Percentiles rank a stretch among this genome's conserved stretches.
Conservation (phyloP, 2,113 vertebrate species). For the Falco punctatus region DNA sequence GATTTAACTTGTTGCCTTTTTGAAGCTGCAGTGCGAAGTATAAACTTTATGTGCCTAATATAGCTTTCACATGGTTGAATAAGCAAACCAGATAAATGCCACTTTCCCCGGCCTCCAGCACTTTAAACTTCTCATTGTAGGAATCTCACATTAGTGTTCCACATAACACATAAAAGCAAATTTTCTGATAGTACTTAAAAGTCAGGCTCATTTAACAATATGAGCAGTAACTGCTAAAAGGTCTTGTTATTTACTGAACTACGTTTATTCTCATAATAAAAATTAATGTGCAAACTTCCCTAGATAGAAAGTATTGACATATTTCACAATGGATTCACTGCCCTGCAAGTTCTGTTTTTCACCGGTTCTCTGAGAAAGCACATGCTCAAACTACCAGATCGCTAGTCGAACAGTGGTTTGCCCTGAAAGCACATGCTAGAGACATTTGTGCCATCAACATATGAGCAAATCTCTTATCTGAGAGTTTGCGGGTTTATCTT, state of each 20-base stretch:
- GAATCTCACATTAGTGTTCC: not conserved
- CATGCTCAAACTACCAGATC: fast-evolving
- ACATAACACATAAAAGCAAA: not conserved
- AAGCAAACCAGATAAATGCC: conserved; percentile 29
- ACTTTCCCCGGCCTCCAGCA: conserved; percentile 5
- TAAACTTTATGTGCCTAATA: conserved; percentile 33
- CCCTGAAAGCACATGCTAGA: not conserved
- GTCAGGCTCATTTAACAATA: not conserved
- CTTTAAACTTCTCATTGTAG: not conserved
- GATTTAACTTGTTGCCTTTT: conserved; percentile 40
- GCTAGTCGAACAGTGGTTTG: not conserved
- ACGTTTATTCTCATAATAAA: not conserved
- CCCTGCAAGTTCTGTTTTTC: not conserved
- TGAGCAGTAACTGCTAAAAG: not conserved
- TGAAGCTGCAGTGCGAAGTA: not conserved
- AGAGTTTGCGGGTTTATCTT: not conserved
- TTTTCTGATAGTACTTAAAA: not conserved
- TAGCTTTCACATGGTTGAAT: not conserved
- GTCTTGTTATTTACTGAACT: not conserved
- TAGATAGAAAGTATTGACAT: not conserved
- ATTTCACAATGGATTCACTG: not conserved
- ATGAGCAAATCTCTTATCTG: not conserved
- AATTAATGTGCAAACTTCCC: not conserved
- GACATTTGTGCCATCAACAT: not conserved
- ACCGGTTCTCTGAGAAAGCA: not conserved